Base-by-base conservation (phyloP, 2,797 vertebrate species). In the Leucoraja ocellata region DNA sequence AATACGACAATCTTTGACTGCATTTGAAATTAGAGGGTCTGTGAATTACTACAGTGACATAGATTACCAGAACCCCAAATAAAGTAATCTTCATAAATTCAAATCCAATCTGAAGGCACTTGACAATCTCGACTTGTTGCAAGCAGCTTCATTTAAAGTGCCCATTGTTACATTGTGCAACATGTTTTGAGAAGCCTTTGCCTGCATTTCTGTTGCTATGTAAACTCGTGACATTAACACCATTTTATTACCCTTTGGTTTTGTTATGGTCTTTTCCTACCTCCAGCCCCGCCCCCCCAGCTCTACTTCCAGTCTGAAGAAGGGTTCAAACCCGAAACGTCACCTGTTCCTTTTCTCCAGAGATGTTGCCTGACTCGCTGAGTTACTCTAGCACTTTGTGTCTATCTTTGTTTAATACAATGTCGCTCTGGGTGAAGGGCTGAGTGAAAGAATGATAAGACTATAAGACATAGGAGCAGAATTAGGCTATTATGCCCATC, bases 11-110 rank as follows among this genome's bases (percentile, higher is more conserved):
- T 94, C 97, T 97, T 97, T 96, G 97, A 97, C 97, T 96, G 97
- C 97, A 97, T 97, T 97, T 95, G 95, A 97, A 98, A 98, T 97
- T 97, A 98, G 97, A 96, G 95, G 96, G 97, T 96, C 97, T 94
- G 96, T 97, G 98, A 98, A 98, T 98, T 97, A 98, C 98, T 97
- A 96, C 94, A 79, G 96, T 95, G 95, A 97, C 97, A 95, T 95
- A 97, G 98, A 97, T 98, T 98, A 97, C 96, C 96, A 94, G 95
- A 94, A 96, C 95, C 95, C 95, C 97, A 97, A 98, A 98, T 98
- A 96, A 98, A 97, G 97, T 97, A 98, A 98, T 98, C 98, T 98
- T 98, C 98, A 99, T 99, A 98, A 98, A 99, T 99, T 97, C 98
- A 98, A 97, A 98, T 98, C 97, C 98, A 98, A 98, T 98, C 98